phyloP scores from a whole-genome alignment of 2,888 invertebrate genomes.

The Hipparchia semele region DNA sequence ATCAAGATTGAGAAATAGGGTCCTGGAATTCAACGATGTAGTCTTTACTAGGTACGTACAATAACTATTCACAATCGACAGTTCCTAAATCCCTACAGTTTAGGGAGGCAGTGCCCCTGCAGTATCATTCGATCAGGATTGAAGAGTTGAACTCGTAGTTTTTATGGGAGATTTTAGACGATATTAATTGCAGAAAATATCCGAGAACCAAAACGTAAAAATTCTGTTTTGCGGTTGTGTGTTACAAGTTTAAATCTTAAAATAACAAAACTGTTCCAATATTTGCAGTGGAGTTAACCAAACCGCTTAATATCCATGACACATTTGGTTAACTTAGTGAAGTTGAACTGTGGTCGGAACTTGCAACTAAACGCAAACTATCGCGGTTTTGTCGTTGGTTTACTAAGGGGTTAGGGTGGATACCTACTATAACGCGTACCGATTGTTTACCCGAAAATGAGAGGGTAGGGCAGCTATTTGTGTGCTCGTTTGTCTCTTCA shows the following conservation, averaged over 20 bases:
- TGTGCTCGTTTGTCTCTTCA: too few relatives aligned
- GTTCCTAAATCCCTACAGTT: too few relatives aligned
- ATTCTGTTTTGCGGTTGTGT: not conserved
- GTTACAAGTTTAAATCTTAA: not conserved
- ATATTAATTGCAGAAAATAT: not conserved
- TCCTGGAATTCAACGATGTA: too few relatives aligned
- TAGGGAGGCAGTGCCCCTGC: too few relatives aligned
- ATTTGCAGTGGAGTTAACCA: slow-evolving; percentile 18
- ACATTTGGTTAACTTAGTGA: slow-evolving; percentile 23
- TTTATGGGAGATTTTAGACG: too few relatives aligned
- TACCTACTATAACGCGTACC: not conserved
- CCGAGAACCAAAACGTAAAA: not conserved
- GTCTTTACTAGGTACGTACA: too few relatives aligned
- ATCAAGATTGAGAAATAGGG: too few relatives aligned
- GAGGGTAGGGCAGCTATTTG: too few relatives aligned
- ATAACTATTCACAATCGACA: too few relatives aligned
- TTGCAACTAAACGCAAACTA: slow-evolving; percentile 32
- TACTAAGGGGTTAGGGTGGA: slow-evolving; percentile 12
- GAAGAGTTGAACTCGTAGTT: too few relatives aligned
- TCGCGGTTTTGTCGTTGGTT: slow-evolving; percentile 22
- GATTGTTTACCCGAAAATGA: too few relatives aligned
- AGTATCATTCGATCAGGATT: too few relatives aligned
- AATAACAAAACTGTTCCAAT: slow-evolving; percentile 13
- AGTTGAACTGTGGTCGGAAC: slow-evolving; percentile 30
- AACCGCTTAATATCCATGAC: slow-evolving; percentile 28